Base-by-base conservation (phyloP, 2,888 invertebrate genomes). In the Cephus pulcher region DNA sequence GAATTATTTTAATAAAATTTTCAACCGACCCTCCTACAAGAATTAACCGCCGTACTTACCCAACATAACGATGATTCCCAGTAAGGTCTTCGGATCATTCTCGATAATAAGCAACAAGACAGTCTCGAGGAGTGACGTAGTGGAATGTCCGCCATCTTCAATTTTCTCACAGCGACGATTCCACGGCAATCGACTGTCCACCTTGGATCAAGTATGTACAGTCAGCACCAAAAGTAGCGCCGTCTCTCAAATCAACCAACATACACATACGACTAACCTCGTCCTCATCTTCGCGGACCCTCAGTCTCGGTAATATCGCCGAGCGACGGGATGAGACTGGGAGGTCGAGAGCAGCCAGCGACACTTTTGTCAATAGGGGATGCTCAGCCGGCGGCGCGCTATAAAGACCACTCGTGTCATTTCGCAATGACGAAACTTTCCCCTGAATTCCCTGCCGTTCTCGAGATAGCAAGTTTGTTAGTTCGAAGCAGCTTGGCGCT, bases 401-500 rank as follows among this genome's bases (percentile, higher is more conserved):
- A 93, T 93, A 93, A 93, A 93, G 93, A 93, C 92, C 93, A 93
- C 93, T 93, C 92, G 93, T 93, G 93, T 93, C 93, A 93, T 92
- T 90, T 92, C 91, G 92, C 92, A 93, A 93, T 93, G 93, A 93
- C 92, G 92, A 93, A 93, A 93, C 92, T 93, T 93, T 92, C 90
- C 91, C 91, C 91, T 90, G 92, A 92, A 92, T 92, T 91, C 89
- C 23, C 33, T 33, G 70, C 70, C 75, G 79, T 78, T 77, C 80
- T 81, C 76, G 83, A 83, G 80, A 78, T 76, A 79, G 78, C 74
- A 85, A 87, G 86, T 86, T 88, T 87, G 86, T 86, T 87, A 88
- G 88, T 87, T 87, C 87, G 84, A 81, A 87, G 85, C 84, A 87
- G 87, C 87, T 85, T 84, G 86, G 83, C 40, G 15, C 15, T 40